Percentiles rank a stretch among this genome's conserved stretches.
These are phyloP conservation scores for Macrostomum cliftonense DNA, from an alignment of 2,888 invertebrate genomes.

Conservation along the genomic window DNA sequence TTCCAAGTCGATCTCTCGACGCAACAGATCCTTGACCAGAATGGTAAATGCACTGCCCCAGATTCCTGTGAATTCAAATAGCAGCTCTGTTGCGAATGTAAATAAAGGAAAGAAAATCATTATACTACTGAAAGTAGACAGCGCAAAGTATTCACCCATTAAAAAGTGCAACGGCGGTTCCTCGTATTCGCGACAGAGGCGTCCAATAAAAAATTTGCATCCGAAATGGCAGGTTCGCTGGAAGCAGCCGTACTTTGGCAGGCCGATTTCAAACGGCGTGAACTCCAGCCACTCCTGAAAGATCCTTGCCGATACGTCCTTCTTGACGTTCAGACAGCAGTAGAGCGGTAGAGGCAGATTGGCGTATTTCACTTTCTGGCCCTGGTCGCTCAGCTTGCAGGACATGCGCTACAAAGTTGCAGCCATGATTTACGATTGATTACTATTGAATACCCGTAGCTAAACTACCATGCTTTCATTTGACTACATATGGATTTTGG, in stretches of 20 bases:
- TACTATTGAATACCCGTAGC: too few species aligned
- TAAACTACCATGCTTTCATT: too few species aligned
- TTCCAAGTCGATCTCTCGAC: constrained; percentile 28
- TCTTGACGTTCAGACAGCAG: constrained; percentile 40
- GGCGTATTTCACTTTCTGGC: constrained; percentile 28
- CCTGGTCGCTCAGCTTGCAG: constrained; percentile 30
- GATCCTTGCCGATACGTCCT: constrained; percentile 37
- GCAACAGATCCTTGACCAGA: constrained; percentile 35
- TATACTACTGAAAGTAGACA: too few species aligned
- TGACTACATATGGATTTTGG: too few species aligned
- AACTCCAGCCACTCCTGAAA: constrained; percentile 42
- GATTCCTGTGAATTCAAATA: constrained; percentile 24
- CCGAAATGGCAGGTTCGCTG: constrained; percentile 37
- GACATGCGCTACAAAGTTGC: constrained; percentile 32
- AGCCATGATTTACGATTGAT: too few species aligned
- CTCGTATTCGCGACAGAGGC: constrained; percentile 26
- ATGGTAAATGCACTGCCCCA: constrained; percentile 42
- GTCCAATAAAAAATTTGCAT: constrained; percentile 36
- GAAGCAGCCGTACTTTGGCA: constrained; percentile 40
- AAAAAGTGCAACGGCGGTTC: constrained; percentile 39
- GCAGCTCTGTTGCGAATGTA: background rate
- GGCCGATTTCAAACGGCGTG: constrained; percentile 39
- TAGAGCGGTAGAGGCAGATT: constrained; percentile 36
- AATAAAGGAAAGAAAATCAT: too few species aligned
- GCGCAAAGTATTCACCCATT: constrained; percentile 27